Evolutionary conservation across 2,797 vertebrate genomes (phyloP), one percentile per base, ranked within the genome.

Genomic region (Columba guinea): DNA sequence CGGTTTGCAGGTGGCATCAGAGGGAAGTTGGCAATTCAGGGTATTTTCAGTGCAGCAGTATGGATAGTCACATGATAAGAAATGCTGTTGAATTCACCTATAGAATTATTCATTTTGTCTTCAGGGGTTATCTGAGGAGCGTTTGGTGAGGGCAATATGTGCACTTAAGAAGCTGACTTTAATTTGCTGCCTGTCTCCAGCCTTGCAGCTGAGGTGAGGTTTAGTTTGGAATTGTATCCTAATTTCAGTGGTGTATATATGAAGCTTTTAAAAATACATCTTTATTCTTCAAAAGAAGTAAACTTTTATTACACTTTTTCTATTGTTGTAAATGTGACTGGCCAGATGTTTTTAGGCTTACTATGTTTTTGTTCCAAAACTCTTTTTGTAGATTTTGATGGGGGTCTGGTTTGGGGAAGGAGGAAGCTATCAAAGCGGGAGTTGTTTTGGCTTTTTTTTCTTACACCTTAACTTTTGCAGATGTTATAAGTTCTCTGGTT

Each of bases 241-340:
- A 62, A 92, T 96, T 96, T 97, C 83, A 56, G 65, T 79, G 85
- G 70, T 93, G 75, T 88, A 78, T 95, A 78, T 95, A 75, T 90
- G 96, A 94, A 89, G 82, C 78, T 75, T 86, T 97, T 93, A 94
- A 93, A 83, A 79, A 95, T 94, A 92, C 77, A 96, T 96, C 95
- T 97, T 97, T 98, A 95, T 98, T 97, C 97, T 97, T 97, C 96
- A 97, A 97, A 98, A 96, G 94, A 97, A 96, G 93, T 94, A 95
- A 97, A 97, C 83, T 97, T 98, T 98, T 98, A 98, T 94, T 97
- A 80, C 51, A 5, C 96, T 96, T 95, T 95, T 93, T 97, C 97
- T 98, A 87, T 97, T 93, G 96, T 96, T 97, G 96, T 98, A 97
- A 97, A 97, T 97, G 96, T 97, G 97, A 98, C 97, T 97, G 96